These are phyloP conservation scores for Sthenelais limicola DNA, from an alignment of 2,888 invertebrate genomes.

Conservation along the genomic window DNA sequence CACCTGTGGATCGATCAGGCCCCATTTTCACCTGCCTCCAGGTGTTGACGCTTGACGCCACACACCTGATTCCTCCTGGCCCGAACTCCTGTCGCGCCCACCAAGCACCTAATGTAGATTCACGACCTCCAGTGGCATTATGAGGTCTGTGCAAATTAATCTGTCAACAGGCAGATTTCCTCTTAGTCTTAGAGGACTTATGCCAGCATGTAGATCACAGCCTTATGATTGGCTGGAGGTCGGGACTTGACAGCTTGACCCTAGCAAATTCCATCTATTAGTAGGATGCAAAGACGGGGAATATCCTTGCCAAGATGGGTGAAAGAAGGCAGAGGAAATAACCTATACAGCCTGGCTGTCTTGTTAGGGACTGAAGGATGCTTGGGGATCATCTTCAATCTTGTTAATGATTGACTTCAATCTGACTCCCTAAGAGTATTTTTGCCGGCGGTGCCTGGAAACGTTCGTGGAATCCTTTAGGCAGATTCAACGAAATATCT, in stretches of 20 bases:
- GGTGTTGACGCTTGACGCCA: background rate
- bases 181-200: constrained; percentile 15
- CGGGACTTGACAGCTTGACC: background rate
- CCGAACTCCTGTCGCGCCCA: too few relatives aligned
- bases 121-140: too few relatives aligned
- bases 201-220: background rate
- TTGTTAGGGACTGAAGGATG: constrained; percentile 35
- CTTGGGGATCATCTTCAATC: background rate
- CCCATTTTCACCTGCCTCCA: constrained; percentile 8
- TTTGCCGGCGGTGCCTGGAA: too few relatives aligned
- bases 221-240: constrained; percentile 10
- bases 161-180: too few relatives aligned
- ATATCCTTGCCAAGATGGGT: background rate
- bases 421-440: too few relatives aligned
- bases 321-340: too few relatives aligned
- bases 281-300: constrained; percentile 3
- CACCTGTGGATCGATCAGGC: background rate
- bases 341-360: constrained; percentile 2
- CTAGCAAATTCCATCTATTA: constrained; percentile 21
- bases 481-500: too few relatives aligned
- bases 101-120: too few relatives aligned
- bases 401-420: too few relatives aligned
- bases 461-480: too few relatives aligned
- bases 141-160: too few relatives aligned
- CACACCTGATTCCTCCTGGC: background rate